Conservation (phyloP, 2,888 invertebrate species). For the Microchrysa polita region DNA sequence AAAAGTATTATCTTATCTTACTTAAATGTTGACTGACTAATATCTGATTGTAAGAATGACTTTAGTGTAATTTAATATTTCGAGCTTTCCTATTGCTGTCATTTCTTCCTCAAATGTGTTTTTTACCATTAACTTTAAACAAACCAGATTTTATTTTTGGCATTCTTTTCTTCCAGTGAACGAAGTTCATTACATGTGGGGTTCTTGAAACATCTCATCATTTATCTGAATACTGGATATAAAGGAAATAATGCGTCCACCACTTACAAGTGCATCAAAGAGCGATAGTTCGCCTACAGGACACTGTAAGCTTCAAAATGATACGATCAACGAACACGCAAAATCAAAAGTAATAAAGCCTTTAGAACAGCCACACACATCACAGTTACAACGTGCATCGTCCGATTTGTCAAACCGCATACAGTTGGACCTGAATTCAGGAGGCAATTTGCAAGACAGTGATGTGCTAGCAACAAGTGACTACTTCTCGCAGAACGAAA, state of each 20-base stretch:
- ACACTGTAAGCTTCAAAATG: constrained; percentile 44
- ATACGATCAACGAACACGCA: constrained; percentile 45
- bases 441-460: background rate
- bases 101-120: too few relatives aligned
- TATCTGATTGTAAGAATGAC: background rate
- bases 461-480: background rate
- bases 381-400: background rate
- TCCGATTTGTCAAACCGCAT: background rate
- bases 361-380: background rate
- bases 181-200: too few relatives aligned
- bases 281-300: constrained; percentile 47
- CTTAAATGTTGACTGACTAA: constrained; percentile 11
- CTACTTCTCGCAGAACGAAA: background rate
- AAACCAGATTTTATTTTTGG: background rate
- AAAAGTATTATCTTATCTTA: constrained; percentile 27
- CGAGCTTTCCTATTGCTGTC: too few relatives aligned
- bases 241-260: constrained; percentile 45
- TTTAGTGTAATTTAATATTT: constrained; percentile 1
- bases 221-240: background rate
- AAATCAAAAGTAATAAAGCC: background rate
- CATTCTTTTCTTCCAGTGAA: too few relatives aligned
- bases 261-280: constrained; percentile 43
- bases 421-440: background rate
- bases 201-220: too few relatives aligned
- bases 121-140: too few relatives aligned